Evolutionary conservation across 1,140 invertebrate genomes (phyloP), one percentile per base, ranked within the genome.

Genomic region (Tetraneura akinire): DNA sequence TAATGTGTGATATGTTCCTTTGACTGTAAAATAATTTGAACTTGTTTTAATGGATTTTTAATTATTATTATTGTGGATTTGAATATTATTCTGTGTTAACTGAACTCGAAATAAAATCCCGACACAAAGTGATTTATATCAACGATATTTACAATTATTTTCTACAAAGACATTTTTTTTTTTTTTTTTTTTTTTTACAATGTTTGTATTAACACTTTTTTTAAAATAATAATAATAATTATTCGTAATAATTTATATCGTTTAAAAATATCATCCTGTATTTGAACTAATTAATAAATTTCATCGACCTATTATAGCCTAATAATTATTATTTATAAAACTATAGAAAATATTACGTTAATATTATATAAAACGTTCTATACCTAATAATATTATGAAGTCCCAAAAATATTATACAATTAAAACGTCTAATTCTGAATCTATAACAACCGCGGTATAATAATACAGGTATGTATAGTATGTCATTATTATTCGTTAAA

Each of bases 1-100:
- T 68, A 45, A 68, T 45, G 37, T 42, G 64, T 68, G 64, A 68
- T 68, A 68, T 68, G 64, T 68, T 45, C 37, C 11, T 68, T 68
- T 45, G 45, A 42, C 64, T 11, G n/a, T 68, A 45, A 42, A 68
- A 68, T 42, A 45, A 45, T 68, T 45, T 23, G 2, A 42, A 68
- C 23, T 14, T n/a, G 42, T 68, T 47, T 47, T 26, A 64, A 16
- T 9, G 29, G 29, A 8, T 14, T 21, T 68, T 45, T 23, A 37
- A 37, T 37, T 37, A 37, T 37, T 37, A 37, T 37, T 37, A 37
- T 37, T 37, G 32, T 13, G n/a, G n/a, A n/a, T n/a, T n/a, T n/a
- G n/a, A n/a, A n/a, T n/a, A n/a, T n/a, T n/a, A n/a, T n/a, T n/a
- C n/a, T n/a, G n/a, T n/a, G n/a, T n/a, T n/a, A n/a, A n/a, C n/a